phyloP scores from a whole-genome alignment of 2,888 invertebrate species.

The Polyommatus iphigenia region DNA sequence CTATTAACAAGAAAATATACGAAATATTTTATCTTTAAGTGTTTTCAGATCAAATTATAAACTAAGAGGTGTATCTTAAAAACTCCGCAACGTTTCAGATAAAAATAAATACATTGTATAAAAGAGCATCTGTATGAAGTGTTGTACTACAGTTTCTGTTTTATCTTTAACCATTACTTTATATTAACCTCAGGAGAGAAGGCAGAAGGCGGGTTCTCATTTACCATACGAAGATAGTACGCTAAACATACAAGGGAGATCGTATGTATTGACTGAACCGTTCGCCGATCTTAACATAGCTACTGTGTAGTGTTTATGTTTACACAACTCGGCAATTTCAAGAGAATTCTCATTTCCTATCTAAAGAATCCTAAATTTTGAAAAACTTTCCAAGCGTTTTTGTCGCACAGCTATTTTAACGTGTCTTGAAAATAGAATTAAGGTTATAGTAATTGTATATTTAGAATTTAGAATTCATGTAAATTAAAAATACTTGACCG shows the following conservation, averaged over 20 bases:
- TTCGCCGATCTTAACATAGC: neutral
- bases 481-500: neutral
- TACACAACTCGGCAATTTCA: neutral
- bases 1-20: too few species aligned
- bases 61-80: neutral
- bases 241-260: constrained; percentile 4
- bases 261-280: constrained; percentile 1
- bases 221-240: constrained; percentile 8
- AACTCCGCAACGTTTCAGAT: too few species aligned
- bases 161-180: neutral
- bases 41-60: neutral
- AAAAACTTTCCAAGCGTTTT: neutral
- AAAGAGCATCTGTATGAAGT: neutral
- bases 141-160: neutral
- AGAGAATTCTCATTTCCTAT: neutral
- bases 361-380: neutral
- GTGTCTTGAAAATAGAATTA: neutral
- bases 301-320: neutral
- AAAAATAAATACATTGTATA: neutral
- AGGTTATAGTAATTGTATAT: neutral
- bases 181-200: constrained; percentile 15
- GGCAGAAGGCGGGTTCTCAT: neutral
- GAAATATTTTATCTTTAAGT: too few species aligned
- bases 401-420: neutral
- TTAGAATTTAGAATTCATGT: neutral